Base-by-base conservation (phyloP, 2,797 vertebrate genomes). In the Scomberomorus guttatus region DNA sequence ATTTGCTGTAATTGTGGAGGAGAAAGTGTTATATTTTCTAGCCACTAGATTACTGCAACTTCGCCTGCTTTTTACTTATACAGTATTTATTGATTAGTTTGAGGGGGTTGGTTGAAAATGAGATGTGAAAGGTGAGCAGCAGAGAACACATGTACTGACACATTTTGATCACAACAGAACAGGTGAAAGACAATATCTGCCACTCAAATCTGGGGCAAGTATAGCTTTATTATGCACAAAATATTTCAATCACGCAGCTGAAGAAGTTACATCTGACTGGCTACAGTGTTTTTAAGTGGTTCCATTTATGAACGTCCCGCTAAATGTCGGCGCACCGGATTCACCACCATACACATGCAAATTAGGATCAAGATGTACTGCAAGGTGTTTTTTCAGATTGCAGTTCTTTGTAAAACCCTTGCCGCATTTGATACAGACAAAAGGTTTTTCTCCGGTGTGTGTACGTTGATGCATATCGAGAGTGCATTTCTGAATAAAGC, bases 401-500 rank as follows among this genome's bases (percentile, higher is more conserved):
- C 88, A 94, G 75, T 94, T 90, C 66, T 94, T 92, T 0, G 93
- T 91, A 24, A 91, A 90, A 0, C 95, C 89, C 54, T 95, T 96
- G 3, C 95, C 95, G 83, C 95, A 96, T 68, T 94, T 93, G 3
- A 82, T 55, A 75, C 95, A 96, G 61, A 92, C 85, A 86, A 94
- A 96, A 9, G 95, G 95, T 68, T 94, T 95, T 79, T 96, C 95
- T 72, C 95, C 95, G 0, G 94, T 96, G 93, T 96, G 95, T 51
- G 94, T 96, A 13, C 94, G 93, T 79, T 94, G 93, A 78, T 96
- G 95, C 94, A 95, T 95, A 60, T 96, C 95, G 0, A 95, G 92
- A n/a, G 94, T 95, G 75, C 95, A 96, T 81, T 96, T 95, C 89
- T 96, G 95, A 72, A 95, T 95, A 27, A 95, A 96, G 22, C 94